Evolutionary conservation across 1,140 invertebrate species (phyloP).

Genomic region (Daktulosphaira vitifoliae): DNA sequence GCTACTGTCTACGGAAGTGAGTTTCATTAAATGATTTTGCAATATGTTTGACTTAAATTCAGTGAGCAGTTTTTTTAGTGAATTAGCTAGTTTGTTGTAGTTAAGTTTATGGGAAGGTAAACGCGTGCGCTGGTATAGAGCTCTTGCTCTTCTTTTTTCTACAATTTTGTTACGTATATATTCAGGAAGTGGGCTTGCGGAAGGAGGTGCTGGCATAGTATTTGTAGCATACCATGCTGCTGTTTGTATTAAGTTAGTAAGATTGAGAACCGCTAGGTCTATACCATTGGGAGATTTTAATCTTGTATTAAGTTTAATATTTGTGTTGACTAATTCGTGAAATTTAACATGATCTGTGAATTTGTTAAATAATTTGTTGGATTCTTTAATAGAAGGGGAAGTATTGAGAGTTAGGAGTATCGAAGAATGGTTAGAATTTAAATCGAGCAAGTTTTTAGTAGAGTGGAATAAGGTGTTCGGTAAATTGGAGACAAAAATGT

Average conservation of each 20-base stretch:
- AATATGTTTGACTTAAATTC: not conserved
- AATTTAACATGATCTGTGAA: constrained; percentile 13
- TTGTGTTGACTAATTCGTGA: constrained; percentile 1
- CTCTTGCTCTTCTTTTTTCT: not conserved
- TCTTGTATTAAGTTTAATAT: not conserved
- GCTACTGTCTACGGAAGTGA: not conserved
- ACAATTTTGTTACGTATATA: not conserved
- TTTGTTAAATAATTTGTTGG: constrained; percentile 16
- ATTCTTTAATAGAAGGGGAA: not conserved
- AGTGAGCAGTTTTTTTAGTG: not conserved
- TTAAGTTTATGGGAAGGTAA: not conserved
- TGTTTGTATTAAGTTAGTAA: not conserved
- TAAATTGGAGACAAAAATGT: constrained; percentile 39
- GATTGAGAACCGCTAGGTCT: not conserved
- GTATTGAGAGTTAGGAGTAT: constrained; percentile 25
- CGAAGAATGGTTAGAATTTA: constrained; percentile 39
- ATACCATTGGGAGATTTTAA: constrained; percentile 14
- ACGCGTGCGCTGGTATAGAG: not conserved
- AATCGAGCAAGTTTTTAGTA: constrained; percentile 29
- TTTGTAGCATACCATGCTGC: not conserved
- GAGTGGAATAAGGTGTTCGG: constrained; percentile 32
- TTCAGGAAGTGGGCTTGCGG: not conserved
- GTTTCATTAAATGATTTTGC: not conserved
- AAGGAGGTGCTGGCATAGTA: not conserved
- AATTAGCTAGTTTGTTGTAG: not conserved